Evolutionary conservation across 2,797 vertebrate genomes (phyloP).

Genomic region (Paramormyrops hopkinsi): DNA sequence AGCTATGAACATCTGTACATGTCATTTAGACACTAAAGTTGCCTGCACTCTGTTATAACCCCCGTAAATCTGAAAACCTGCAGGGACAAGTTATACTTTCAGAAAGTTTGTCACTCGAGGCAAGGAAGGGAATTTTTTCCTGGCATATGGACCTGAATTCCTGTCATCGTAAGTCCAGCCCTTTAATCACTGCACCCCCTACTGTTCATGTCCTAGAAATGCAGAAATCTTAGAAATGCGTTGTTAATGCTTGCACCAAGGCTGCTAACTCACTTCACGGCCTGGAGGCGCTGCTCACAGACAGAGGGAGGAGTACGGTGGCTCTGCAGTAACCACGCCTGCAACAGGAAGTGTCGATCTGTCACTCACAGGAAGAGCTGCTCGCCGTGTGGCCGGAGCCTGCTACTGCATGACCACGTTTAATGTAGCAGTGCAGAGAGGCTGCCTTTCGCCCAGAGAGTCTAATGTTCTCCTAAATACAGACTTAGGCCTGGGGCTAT

Average conservation of each 20-base stretch:
- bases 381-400: neutral
- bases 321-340: neutral
- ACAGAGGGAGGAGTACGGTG: neutral
- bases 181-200: neutral
- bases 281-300: neutral
- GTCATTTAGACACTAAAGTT: neutral
- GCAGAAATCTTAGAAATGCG: neutral
- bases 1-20: constrained; percentile 5
- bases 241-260: neutral
- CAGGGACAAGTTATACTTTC: neutral
- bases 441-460: neutral
- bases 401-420: neutral
- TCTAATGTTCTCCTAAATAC: neutral
- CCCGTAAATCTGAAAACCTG: neutral
- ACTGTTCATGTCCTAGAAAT: neutral
- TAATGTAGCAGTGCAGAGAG: neutral
- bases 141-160: neutral
- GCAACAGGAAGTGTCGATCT: neutral
- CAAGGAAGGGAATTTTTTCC: neutral
- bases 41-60: neutral
- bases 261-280: neutral
- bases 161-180: neutral
- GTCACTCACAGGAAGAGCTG: neutral
- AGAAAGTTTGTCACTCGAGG: neutral
- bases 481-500: neutral